Evolutionary conservation across 2,888 invertebrate species (phyloP).

Genomic region (Drosophila subquinaria): DNA sequence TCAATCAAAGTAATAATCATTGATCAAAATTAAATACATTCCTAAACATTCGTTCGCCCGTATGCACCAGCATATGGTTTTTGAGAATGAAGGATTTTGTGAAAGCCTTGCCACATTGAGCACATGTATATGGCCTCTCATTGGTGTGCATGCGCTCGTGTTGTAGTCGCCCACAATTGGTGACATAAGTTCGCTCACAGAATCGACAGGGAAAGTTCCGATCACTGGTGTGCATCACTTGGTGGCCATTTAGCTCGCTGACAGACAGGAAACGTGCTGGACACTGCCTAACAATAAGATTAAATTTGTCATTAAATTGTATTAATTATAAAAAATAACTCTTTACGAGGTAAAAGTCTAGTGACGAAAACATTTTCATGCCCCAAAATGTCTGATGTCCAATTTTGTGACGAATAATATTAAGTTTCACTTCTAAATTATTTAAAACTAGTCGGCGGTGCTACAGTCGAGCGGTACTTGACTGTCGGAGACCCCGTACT

Average conservation of each 20-base stretch:
- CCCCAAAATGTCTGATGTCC: too few species aligned
- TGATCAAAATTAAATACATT: constrained; percentile 27
- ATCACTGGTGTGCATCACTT: constrained; percentile 79
- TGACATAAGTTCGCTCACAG: constrained; percentile 77
- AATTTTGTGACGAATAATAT: too few species aligned
- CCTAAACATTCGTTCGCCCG: constrained; percentile 81
- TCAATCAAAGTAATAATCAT: background rate
- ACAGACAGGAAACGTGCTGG: constrained; percentile 79
- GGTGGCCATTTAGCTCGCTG: constrained; percentile 79
- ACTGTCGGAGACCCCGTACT: too few species aligned
- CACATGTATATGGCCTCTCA: constrained; percentile 77
- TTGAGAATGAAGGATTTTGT: constrained; percentile 82
- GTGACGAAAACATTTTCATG: too few species aligned
- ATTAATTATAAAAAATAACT: too few species aligned
- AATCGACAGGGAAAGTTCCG: constrained; percentile 77
- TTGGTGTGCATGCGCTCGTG: constrained; percentile 82
- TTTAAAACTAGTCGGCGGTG: too few species aligned
- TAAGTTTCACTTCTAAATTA: too few species aligned
- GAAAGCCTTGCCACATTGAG: constrained; percentile 77
- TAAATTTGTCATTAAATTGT: background rate
- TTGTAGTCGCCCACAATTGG: constrained; percentile 77
- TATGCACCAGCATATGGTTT: constrained; percentile 81
- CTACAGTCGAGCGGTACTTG: too few species aligned
- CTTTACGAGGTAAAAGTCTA: too few species aligned
- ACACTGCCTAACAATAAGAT: constrained; percentile 59